These are phyloP conservation scores for rabbit (Oryctolagus cuniculus) DNA, from an alignment of 2,113 vertebrate genomes.

Conservation along the genomic window DNA sequence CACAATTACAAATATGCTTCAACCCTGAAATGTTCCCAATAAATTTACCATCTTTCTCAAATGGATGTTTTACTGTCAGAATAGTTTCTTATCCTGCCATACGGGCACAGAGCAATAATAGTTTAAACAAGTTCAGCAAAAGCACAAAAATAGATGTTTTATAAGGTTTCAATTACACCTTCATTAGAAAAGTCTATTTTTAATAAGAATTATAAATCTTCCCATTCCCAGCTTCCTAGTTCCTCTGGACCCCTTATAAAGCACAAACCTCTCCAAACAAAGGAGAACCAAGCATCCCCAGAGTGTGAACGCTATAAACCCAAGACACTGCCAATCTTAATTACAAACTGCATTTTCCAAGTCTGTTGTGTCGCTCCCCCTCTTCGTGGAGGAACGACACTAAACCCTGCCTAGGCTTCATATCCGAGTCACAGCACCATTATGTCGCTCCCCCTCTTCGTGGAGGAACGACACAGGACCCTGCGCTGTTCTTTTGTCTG, in stretches of 20 bases:
- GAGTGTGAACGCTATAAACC: background rate
- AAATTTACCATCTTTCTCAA: conserved; percentile 71
- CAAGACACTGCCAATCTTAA: conserved; percentile 25
- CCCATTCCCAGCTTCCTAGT: background rate
- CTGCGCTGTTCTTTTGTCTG: too few relatives aligned
- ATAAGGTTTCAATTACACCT: conserved; percentile 15
- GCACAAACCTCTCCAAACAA: background rate
- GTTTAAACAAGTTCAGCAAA: conserved; percentile 53
- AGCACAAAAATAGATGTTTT: conserved; percentile 56
- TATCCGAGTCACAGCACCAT: too few relatives aligned
- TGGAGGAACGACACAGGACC: too few relatives aligned
- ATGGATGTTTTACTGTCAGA: conserved; percentile 60
- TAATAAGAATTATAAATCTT: conserved; percentile 43
- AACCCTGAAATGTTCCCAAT: conserved; percentile 60
- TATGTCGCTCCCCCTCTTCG: too few relatives aligned
- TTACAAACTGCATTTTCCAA: background rate
- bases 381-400: too few relatives aligned
- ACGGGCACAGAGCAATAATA: background rate
- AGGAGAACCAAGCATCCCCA: background rate
- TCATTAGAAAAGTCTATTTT: conserved; percentile 43
- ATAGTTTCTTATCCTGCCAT: conserved; percentile 47
- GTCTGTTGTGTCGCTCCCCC: too few relatives aligned
- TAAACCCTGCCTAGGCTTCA: too few relatives aligned
- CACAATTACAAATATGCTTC: conserved; percentile 67
- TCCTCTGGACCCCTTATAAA: background rate